Percentiles rank a stretch among this genome's conserved stretches.
phyloP scores from a whole-genome alignment of 2,113 vertebrate genomes.

The Marmota flaviventris region DNA sequence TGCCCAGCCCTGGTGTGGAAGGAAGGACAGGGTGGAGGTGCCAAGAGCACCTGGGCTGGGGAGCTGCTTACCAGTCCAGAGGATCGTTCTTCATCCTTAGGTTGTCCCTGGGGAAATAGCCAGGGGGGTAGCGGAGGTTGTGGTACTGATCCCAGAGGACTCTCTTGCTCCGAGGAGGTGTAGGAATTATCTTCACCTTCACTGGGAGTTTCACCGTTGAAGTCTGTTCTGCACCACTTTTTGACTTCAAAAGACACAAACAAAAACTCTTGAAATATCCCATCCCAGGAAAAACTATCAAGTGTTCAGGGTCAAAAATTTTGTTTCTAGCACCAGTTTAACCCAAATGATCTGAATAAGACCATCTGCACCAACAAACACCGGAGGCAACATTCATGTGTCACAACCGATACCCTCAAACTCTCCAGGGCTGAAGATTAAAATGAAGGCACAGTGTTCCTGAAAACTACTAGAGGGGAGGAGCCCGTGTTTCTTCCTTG shows the following conservation, averaged over 20 bases:
- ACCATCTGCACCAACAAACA: neutral
- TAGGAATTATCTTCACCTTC: constrained; percentile 98
- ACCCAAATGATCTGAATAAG: neutral
- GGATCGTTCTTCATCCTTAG: constrained; percentile 99
- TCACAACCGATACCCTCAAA: neutral
- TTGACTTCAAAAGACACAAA: constrained; percentile 87
- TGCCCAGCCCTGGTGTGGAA: rapidly evolving
- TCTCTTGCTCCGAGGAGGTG: constrained; percentile 96
- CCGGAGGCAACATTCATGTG: too few relatives aligned
- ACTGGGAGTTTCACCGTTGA: constrained; percentile 97
- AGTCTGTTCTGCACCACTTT: constrained; percentile 93
- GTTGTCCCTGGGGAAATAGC: constrained; percentile 98
- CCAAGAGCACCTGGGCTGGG: rapidly evolving
- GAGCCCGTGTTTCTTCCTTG: neutral
- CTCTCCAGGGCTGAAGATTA: neutral
- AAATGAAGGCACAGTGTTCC: neutral
- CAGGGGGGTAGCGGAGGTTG: constrained; percentile 98
- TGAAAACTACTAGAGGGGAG: neutral
- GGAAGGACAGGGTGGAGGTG: rapidly evolving
- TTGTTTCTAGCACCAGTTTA: neutral
- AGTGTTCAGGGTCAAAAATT: neutral
- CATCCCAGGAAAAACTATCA: neutral
- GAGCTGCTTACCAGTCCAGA: constrained; percentile 92
- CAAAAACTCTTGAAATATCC: constrained; percentile 15
- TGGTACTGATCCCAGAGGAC: constrained; percentile 99